Percentiles rank a stretch among this genome's conserved stretches.
Evolutionary conservation across 2,888 invertebrate genomes (phyloP).

Genomic region (Drosophila prostipennis): DNA sequence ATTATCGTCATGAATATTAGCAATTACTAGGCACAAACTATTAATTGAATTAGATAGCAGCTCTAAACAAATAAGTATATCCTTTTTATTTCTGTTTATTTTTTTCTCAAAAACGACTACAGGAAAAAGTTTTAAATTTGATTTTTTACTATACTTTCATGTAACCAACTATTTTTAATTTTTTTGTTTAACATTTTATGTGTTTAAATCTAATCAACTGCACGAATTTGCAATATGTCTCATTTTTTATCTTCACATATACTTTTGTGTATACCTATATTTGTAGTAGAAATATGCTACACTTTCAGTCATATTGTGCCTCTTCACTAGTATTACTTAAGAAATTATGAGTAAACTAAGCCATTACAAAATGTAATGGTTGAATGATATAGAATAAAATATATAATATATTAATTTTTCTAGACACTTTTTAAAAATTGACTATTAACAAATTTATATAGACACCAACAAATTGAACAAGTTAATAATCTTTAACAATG

Average conservation of each 20-base stretch:
- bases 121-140: conserved; percentile 36
- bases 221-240: conserved; percentile 44
- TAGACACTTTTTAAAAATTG: conserved; percentile 68
- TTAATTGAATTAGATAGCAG: conserved; percentile 64
- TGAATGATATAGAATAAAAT: conserved; percentile 38
- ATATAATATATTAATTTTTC: conserved; percentile 59
- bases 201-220: conserved; percentile 22
- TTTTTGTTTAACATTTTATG: conserved; percentile 25
- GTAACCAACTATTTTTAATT: conserved; percentile 36
- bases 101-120: conserved; percentile 21
- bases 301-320: conserved; percentile 58
- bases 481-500: conserved; percentile 37
- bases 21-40: conserved; percentile 77
- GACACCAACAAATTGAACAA: conserved; percentile 54
- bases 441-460: conserved; percentile 61
- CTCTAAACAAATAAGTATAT: conserved; percentile 49
- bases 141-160: conserved; percentile 10
- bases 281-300: conserved; percentile 35
- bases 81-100: conserved; percentile 24
- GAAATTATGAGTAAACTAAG: conserved; percentile 45
- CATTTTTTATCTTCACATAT: conserved; percentile 33
- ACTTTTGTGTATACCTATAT: conserved; percentile 22
- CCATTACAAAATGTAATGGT: conserved; percentile 25
- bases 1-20: conserved; percentile 68
- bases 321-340: conserved; percentile 62